Base-by-base conservation (phyloP, 2,797 vertebrate genomes). In the Sebastolobus altivelis region DNA sequence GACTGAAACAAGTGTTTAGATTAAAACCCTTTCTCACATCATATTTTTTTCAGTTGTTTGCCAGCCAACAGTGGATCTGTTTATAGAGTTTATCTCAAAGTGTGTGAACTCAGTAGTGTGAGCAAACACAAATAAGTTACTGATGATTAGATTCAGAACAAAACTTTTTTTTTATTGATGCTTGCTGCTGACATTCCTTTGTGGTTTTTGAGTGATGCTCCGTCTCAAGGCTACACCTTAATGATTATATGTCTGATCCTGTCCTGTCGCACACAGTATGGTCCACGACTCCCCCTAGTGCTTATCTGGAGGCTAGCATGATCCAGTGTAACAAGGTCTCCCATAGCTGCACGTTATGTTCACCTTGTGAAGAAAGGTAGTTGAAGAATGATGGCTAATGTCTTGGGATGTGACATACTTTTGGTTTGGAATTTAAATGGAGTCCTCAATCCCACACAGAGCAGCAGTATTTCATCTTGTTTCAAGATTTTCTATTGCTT, bases 221-320 rank as follows among this genome's bases (percentile, higher is more conserved):
- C n/a, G 16, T n/a, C 14, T 79, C 6, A 71, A 2, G 2, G 38
- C 14, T 72, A 11, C 35, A 43, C 20, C 18, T 31, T 12, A 22
- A 8, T 40, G n/a, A 22, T 31, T 58, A 14, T 37, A 35, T 43
- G 6, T 37, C 8, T 66, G 46, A 55, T 14, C 55, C 22, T 14
- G 27, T 56, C 20, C 14, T 65, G 25, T 65, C 13, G 25, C 35
- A 27, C 14, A 69, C 9, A 46, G 3, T 6, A 35, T 73, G 73
- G 60, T 61, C 43, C n/a, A 63, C 12, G 16, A 22, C 81, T 76
- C 89, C 88, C 79, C 60, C 90, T 91, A 83, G 85, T 93, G 92
- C 6, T 25, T 29, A 38, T 68, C 3, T 65, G 22, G 13, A 61
- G 54, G 4, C 35, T 61, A 11, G 65, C 72, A 76, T 55, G 8